Evolutionary conservation across 2,888 invertebrate genomes (phyloP).

Genomic region (Galerucella calmariensis): DNA sequence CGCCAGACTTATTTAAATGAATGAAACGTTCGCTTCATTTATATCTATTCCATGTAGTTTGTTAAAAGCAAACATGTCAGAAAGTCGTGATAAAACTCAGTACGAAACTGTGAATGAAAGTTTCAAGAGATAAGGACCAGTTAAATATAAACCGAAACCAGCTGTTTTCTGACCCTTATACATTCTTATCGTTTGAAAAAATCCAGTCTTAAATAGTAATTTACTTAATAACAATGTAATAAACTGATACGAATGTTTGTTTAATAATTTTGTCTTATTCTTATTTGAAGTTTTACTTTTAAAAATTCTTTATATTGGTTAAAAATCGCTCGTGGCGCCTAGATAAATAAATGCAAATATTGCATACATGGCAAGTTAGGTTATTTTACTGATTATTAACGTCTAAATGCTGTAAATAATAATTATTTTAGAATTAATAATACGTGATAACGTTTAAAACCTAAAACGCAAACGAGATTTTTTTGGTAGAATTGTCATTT

Average conservation of each 20-base stretch:
- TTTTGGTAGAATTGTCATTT: no score
- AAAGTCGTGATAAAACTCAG: slow-evolving; percentile 29
- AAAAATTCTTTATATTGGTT: slow-evolving; percentile 1
- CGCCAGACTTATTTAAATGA: slow-evolving; percentile 23
- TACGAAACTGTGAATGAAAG: slow-evolving; percentile 49
- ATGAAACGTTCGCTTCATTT: slow-evolving; percentile 17
- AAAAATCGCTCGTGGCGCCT: slow-evolving; percentile 1
- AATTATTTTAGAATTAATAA: background rate
- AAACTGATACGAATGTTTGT: slow-evolving; percentile 31
- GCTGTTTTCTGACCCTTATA: slow-evolving; percentile 51
- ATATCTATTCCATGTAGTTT: slow-evolving; percentile 13
- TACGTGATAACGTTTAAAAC: no score
- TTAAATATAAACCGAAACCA: slow-evolving; percentile 47
- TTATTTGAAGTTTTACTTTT: background rate
- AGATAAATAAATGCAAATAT: slow-evolving; percentile 14
- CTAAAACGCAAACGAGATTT: no score
- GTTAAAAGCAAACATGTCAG: slow-evolving; percentile 31
- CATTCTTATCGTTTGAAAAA: slow-evolving; percentile 31
- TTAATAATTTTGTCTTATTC: slow-evolving; percentile 26
- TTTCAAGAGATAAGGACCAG: slow-evolving; percentile 44
- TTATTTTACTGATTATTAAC: background rate
- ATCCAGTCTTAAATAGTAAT: slow-evolving; percentile 29
- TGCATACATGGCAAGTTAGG: background rate
- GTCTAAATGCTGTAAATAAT: background rate
- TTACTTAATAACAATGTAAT: slow-evolving; percentile 30